Evolutionary conservation across 2,113 vertebrate species (phyloP), one percentile per base, ranked within the genome.

Genomic region (Sebastes fasciatus): DNA sequence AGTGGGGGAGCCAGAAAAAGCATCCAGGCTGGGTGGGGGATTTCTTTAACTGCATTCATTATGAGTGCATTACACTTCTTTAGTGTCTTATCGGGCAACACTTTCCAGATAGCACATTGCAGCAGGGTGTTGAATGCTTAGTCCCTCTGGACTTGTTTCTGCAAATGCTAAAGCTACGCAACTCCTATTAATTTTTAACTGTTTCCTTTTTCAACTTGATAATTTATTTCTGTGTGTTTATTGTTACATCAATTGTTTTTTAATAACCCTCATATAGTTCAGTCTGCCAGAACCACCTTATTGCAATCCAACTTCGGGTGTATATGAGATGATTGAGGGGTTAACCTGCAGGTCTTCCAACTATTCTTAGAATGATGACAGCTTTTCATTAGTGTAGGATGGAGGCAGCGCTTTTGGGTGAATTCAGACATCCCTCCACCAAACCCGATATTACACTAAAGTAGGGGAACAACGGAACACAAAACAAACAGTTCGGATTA

Each of bases 31-130:
- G 87, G 84, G 86, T 89, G 80, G 89, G 89, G 86, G 90, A 89
- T 89, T 93, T 93, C 85, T 90, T 92, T 92, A 91, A 93, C 92
- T 92, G 91, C 93, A 89, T 93, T 91, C 91, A 93, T 94, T 94
- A 91, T 77, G 86, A 90, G 87, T 85, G 82, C 83, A 91, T 88
- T 90, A 88, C 86, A 91, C 87, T 91, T 92, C 89, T 92, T 89
- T 87, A 94, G 88, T 88, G 88, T 92, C 89, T 92, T 89, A 86
- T 86, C 77, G 68, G 82, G 86, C 87, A 90, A 89, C 84, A 90
- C 83, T 92, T 88, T 83, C 71, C 63, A 80, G 74, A 88, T 80
- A 85, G 88, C 83, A 91, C 83, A 85, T 85, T 90, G 84, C 89
- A 83, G 88, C 75, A 84, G 82, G 70, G 82, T 84, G 85, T 87